Percentiles rank a stretch among this genome's conserved stretches.
Evolutionary conservation across 2,797 vertebrate genomes (phyloP).

Genomic region (Tokudaia muenninki): DNA sequence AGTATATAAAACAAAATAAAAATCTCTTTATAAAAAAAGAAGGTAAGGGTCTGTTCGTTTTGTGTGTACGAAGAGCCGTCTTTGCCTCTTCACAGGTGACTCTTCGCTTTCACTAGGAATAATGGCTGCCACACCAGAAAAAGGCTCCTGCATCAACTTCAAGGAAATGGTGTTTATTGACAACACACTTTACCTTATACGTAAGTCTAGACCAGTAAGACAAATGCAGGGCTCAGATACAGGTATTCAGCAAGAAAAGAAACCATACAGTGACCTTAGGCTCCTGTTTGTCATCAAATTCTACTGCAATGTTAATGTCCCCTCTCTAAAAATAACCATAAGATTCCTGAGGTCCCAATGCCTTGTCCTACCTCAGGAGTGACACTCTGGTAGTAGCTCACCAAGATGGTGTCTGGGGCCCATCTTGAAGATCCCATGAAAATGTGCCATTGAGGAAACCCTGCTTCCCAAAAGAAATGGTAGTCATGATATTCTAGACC

Average conservation of each 20-base stretch:
- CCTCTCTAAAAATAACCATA: not conserved
- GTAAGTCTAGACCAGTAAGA: conserved; percentile 73
- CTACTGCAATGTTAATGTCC: conserved; percentile 19
- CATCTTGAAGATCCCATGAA: conserved; percentile 37
- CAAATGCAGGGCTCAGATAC: conserved; percentile 18
- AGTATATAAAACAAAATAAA: not conserved
- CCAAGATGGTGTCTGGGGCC: not conserved
- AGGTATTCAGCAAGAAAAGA: conserved; percentile 47
- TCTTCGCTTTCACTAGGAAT: conserved; percentile 71
- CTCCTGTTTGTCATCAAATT: conserved; percentile 40
- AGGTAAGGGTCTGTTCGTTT: not conserved
- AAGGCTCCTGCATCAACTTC: conserved; percentile 64
- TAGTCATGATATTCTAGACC: not conserved
- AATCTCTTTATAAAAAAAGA: not conserved
- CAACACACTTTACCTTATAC: conserved; percentile 76
- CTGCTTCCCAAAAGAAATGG: conserved; percentile 19
- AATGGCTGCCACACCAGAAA: conserved; percentile 44
- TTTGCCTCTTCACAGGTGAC: conserved; percentile 6
- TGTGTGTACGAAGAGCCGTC: not conserved
- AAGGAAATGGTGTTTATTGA: conserved; percentile 73
- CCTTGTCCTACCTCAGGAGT: not conserved
- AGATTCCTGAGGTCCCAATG: not conserved
- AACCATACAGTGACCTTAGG: conserved; percentile 30
- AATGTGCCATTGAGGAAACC: not conserved
- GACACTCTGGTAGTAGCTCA: not conserved